Percentiles rank a stretch among this genome's conserved stretches.
phyloP scores from a whole-genome alignment of 2,888 invertebrate genomes.

The Heliconius hortense region DNA sequence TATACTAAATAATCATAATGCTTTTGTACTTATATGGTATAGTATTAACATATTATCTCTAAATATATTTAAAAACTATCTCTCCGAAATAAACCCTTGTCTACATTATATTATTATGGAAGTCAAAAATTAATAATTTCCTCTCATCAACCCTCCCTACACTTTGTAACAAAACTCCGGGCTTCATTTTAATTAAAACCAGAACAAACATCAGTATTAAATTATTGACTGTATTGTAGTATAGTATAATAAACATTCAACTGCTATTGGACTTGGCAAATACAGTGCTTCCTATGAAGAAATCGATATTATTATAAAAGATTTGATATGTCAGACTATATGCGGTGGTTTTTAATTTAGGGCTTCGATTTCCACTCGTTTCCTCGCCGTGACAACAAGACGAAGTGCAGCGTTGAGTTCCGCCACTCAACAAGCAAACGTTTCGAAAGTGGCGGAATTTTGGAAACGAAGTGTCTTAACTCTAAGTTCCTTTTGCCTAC shows the following conservation, averaged over 20 bases:
- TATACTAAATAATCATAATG: too few species aligned
- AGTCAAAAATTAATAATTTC: conserved; percentile 3
- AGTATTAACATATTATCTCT: not conserved
- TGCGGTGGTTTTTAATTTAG: not conserved
- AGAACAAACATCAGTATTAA: not conserved
- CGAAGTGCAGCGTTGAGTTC: too few species aligned
- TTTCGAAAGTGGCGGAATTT: too few species aligned
- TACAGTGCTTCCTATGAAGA: not conserved
- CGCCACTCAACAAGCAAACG: too few species aligned
- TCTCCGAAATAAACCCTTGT: not conserved
- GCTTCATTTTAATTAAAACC: conserved; percentile 4
- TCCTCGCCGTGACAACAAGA: too few species aligned
- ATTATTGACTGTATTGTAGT: not conserved
- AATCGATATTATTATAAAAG: not conserved
- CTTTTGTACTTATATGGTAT: not conserved
- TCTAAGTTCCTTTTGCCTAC: too few species aligned
- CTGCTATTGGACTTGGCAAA: not conserved
- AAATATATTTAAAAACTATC: not conserved
- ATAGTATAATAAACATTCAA: not conserved
- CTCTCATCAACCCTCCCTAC: not conserved
- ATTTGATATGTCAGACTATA: not conserved
- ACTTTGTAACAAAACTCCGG: not conserved
- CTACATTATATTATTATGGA: not conserved
- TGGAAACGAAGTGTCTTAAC: too few species aligned
- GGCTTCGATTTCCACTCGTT: too few species aligned